Base-by-base conservation (phyloP, 2,888 invertebrate species). In the Rhagonycha lutea region DNA sequence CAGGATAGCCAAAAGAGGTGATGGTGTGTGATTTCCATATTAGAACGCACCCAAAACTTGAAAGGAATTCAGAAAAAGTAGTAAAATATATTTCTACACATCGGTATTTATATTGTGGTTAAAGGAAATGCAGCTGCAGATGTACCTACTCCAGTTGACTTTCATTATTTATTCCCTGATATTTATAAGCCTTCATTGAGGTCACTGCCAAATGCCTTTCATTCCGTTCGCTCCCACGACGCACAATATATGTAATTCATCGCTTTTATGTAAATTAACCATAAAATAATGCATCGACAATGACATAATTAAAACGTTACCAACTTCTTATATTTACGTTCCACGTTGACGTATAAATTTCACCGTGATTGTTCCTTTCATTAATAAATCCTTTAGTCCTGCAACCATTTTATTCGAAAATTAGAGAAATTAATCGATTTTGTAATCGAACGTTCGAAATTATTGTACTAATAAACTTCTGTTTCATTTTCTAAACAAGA, bases 261-360 rank as follows among this genome's bases (percentile, higher is more conserved):
- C 77, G 79, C 77, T 75, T 79, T 79, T 80, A 80, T 81, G 81
- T 77, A 81, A 81, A 81, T 81, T 74, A 72, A 72, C 74, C 76
- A 70, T 79, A 74, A 81, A 79, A 79, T 81, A 81, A 78, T 79
- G 79, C 77, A 73, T 74, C 76, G 76, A 73, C 73, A 79, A 74
- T 75, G 79, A 79, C 79, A 81, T 81, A 80, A 81, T 81, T 81
- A 81, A 81, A 81, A 81, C 81, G 77, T 79, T 80, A 80, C 79
- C 78, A 79, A 79, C 79, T 73, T 74, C 72, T 32, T 77, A 73
- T 70, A 47, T 47, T 29, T 47, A 69, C 24, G 26, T n/a, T 32
- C 47, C 47, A 32, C 32, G 11, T 69, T 23, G 69, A 47, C 47
- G 29, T 69, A 69, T 14, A 28, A 67, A 67, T 67, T 28, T 14